Conservation (phyloP, 2,888 invertebrate genomes). For the Nomada fabriciana region DNA sequence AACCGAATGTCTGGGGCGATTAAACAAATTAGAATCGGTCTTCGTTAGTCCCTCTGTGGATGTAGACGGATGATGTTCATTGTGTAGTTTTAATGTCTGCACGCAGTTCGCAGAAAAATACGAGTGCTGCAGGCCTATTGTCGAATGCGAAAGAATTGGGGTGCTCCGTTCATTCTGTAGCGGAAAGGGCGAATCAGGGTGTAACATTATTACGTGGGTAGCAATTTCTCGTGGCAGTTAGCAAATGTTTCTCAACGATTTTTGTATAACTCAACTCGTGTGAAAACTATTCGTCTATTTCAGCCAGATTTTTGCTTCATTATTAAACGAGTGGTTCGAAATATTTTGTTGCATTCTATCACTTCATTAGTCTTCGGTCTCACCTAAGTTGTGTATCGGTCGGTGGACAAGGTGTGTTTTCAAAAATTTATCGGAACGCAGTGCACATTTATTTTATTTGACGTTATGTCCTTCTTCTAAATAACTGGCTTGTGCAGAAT, state of each 20-base stretch:
- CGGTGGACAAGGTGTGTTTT: no score
- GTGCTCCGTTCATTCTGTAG: background rate
- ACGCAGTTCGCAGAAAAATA: no score
- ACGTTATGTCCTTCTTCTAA: background rate
- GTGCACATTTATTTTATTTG: background rate
- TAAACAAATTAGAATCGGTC: conserved; percentile 5
- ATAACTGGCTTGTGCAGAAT: background rate
- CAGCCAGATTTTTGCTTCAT: conserved; percentile 2
- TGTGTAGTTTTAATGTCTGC: background rate
- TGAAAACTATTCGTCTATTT: conserved; percentile 21
- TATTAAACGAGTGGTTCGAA: background rate
- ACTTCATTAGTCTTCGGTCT: background rate
- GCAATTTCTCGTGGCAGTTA: background rate
- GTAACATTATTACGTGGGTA: background rate
- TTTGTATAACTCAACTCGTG: conserved; percentile 28
- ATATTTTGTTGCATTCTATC: background rate
- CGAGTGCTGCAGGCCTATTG: no score
- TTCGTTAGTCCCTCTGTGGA: background rate
- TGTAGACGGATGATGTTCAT: background rate
- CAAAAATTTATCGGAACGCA: no score
- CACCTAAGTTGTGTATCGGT: background rate
- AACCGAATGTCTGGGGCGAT: background rate
- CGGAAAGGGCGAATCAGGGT: background rate
- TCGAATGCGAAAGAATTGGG: background rate
- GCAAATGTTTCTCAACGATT: conserved; percentile 27